phyloP scores from a whole-genome alignment of 2,888 invertebrate genomes.

The Sphecodes monilicornis region DNA sequence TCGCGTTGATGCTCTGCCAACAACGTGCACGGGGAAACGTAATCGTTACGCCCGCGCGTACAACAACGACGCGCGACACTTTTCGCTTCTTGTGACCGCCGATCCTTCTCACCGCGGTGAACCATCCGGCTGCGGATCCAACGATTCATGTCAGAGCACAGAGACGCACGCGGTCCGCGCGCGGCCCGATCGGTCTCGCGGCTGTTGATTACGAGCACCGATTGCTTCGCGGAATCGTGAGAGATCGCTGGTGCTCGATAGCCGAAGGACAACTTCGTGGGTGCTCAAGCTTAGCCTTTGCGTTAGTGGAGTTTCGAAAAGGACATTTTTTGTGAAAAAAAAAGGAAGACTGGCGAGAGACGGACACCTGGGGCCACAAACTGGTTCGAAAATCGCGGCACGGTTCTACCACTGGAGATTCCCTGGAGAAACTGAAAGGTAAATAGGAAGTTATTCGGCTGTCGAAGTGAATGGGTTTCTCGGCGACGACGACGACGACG shows the following conservation, averaged over 20 bases:
- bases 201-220: neutral
- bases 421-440: conserved; percentile 15
- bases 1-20: neutral
- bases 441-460: conserved; percentile 10
- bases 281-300: neutral
- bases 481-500: neutral
- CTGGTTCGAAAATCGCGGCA: neutral
- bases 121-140: neutral
- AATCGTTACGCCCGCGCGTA: neutral
- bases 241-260: conserved; percentile 23
- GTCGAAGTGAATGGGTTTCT: conserved; percentile 3
- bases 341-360: neutral
- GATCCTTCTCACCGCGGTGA: neutral
- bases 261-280: neutral
- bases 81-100: neutral
- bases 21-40: neutral
- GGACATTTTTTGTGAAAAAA: neutral
- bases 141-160: neutral
- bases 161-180: conserved; percentile 11
- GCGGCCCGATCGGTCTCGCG: conserved; percentile 18
- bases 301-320: conserved; percentile 12
- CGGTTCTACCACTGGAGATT: neutral
- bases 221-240: conserved; percentile 39
- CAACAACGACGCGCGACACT: neutral
- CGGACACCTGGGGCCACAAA: neutral